Evolutionary conservation across 2,113 vertebrate species (phyloP), one percentile per base, ranked within the genome.

Genomic region (Symphodus melops): DNA sequence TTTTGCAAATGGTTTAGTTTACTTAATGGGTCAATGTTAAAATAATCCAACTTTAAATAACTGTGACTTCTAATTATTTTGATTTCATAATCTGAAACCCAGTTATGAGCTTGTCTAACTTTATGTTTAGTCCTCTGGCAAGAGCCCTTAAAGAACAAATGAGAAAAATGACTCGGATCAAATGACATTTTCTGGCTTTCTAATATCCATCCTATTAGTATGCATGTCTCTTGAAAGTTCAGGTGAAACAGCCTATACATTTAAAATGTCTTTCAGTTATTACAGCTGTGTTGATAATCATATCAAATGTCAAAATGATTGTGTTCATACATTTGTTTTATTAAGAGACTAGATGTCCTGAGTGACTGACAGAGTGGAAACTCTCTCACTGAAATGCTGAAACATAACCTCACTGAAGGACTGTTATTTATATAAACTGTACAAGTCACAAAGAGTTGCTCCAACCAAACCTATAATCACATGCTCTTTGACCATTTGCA

Each of bases 191-290:
- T 63, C 21, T 71, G 9, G 9, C 69, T 39, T 62, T 48, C 44
- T 16, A 48, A 16, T 48, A 19, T 48, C 6, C 3, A 2, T 37
- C 76, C 8, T 23, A 5, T 67, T 52, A 39, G 19, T 60, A 14
- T 44, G 25, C 49, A 41, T 16, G 6, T 37, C 17, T 64, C 19
- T 21, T 49, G 33, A 68, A 71, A 37, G 37, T 65, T 75, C 23
- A 66, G 49, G 6, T 67, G 46, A 33, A 23, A 0, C 19, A 74
- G n/a, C 1, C 13, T 44, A 44, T 44, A 13, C 11, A 44, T 10
- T 13, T 41, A 41, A 12, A 44, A 11, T 53, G 49, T 33, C 11
- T n/a, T 8, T 10, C 39, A 25, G 25, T 4, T 25, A 25, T 25
- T 25, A 25, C 25, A 25, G 25, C 25, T 25, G 37, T 39, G 37